Evolutionary conservation across 2,888 invertebrate genomes (phyloP), one percentile per base, ranked within the genome.

Genomic region (Peribatodes rhomboidaria): DNA sequence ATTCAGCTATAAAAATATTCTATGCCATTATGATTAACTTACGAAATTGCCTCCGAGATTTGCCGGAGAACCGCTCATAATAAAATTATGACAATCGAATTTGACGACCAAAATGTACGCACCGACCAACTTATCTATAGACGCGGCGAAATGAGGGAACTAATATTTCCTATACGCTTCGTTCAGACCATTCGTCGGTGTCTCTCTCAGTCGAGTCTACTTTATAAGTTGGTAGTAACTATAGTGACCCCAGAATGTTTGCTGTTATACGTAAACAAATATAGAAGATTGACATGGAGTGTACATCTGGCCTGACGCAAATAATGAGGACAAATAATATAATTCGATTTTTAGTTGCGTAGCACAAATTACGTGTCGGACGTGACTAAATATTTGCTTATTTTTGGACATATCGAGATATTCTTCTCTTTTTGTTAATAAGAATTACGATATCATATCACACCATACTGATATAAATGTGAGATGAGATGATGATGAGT

Each of bases 251-350:
- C 80, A 80, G 74, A 67, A 86, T 90, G 87, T 92, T 92, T 92
- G 91, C 84, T 91, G 82, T 89, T 88, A 88, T 89, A 84, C 84
- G 92, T 91, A 93, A 93, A 92, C 87, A 93, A 90, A 92, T 87
- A 88, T 73, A 72, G 79, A 81, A 91, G 92, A 92, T 91, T 92
- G 92, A 93, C 92, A 85, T 86, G 71, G 83, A 91, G 87, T 88
- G 91, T 92, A 92, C 93, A 93, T 91, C 92, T 93, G 93, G 90
- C 87, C 80, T 88, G 88, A 87, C 89, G 90, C 92, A 90, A 93
- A 92, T 90, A 92, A 90, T 88, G 78, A 86, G 90, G 86, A 85
- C 89, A 92, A 92, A 92, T 89, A 89, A 84, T 86, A 84, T 93
- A 91, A 93, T 92, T 92, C 83, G 86, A 92, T 93, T 92, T 81